These are phyloP conservation scores for Archaeoteleia sp. DNA, from an alignment of 2,888 invertebrate species.

Conservation along the genomic window DNA sequence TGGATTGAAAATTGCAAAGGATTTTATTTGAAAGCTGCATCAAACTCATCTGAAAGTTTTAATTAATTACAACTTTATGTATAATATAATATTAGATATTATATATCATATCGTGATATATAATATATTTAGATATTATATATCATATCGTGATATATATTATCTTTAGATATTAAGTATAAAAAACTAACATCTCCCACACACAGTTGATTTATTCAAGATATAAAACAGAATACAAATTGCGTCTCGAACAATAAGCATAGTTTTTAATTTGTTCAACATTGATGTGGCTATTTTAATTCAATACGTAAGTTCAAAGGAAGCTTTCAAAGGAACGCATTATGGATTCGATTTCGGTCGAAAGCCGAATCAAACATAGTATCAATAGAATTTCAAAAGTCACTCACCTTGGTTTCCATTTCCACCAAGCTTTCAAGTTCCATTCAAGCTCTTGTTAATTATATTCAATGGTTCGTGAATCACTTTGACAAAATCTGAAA, in stretches of 20 bases:
- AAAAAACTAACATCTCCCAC: not conserved
- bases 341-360: conserved; percentile 8
- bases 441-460: conserved; percentile 14
- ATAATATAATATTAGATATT: no score
- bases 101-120: no score
- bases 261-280: conserved; percentile 1
- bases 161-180: no score
- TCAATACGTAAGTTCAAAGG: not conserved
- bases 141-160: no score
- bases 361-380: conserved; percentile 9
- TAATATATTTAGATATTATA: no score
- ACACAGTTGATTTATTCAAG: not conserved
- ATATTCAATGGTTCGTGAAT: conserved; percentile 15
- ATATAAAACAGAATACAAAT: not conserved
- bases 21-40: no score
- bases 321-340: not conserved
- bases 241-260: not conserved
- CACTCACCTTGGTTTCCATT: no score
- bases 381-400: conserved; percentile 4
- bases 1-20: no score
- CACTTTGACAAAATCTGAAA: conserved; percentile 19
- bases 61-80: no score
- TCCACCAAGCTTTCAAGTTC: no score
- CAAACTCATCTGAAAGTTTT: no score
- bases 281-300: not conserved